Base-by-base conservation (phyloP, 2,888 invertebrate genomes). In the Drosophila conformis region DNA sequence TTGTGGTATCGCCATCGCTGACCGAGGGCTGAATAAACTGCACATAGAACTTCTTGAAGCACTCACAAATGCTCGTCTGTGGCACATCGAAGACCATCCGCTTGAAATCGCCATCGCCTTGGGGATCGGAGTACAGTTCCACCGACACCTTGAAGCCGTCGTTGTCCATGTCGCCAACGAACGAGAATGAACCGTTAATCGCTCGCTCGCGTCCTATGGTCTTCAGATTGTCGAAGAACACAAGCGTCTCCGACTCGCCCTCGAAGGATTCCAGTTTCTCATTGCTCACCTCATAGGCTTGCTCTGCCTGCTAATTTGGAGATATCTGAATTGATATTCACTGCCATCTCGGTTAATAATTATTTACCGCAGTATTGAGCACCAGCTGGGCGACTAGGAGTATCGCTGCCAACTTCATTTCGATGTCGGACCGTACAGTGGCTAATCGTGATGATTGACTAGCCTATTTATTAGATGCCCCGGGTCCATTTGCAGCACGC, bases 21-120 rank as follows among this genome's bases (percentile, higher is more conserved):
- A 91, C 7, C 0, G 91, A 89, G 0, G 90, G 90, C 65, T 91
- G 90, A 0, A 90, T 79, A 31, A 91, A 87, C 57, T 91, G 87
- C 0, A 81, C 81, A 27, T 85, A 91, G 57, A 91, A 87, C 52
- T 91, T 90, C 21, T 90, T 84, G 62, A 91, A 87, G 38, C 86
- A 91, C 13, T 91, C 91, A 57, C 91, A 91, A 5, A 91, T 85
- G 15, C 75, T 77, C 0, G 90, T 90, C 33, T 75, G 83, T 0
- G 91, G 91, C 15, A 91, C 85, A 54, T 89, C 91, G 73, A 89
- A 80, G 18, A 83, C 89, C 78, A 91, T 85, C 1, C 87, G 81
- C 42, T 89, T 86, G 38, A 79, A 91, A 5, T 91, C 80, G 2
- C 89, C 90, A 65, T 91, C 89, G 13, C 81, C 83, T 21, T 83